Conservation (phyloP, 1,140 invertebrate genomes). For the Pseudomyrmex pallidus region DNA sequence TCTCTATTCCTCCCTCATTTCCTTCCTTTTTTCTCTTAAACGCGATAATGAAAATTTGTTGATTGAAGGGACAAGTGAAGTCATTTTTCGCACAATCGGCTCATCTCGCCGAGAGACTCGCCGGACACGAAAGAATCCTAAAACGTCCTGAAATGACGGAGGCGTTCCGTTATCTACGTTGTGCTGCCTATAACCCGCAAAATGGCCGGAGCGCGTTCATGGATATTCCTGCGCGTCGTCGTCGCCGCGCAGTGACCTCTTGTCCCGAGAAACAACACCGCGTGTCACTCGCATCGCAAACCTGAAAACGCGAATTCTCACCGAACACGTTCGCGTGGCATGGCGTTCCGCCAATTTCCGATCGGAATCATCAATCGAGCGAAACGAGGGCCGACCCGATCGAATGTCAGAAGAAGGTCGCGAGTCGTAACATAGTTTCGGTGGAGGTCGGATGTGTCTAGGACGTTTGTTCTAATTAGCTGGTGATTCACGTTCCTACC, state of each 20-base stretch:
- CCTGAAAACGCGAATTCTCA: not conserved
- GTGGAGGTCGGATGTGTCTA: slow-evolving; percentile 49
- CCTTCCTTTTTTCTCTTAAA: not conserved
- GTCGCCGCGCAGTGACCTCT: slow-evolving; percentile 57
- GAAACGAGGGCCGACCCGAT: not conserved
- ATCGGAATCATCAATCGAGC: slow-evolving; percentile 13
- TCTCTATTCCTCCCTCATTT: too few species aligned
- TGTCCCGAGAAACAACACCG: slow-evolving; percentile 31
- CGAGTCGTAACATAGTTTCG: slow-evolving; percentile 46
- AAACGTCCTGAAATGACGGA: slow-evolving; percentile 13
- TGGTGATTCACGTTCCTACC: not conserved
- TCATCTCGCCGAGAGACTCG: not conserved
- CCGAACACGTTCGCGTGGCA: not conserved
- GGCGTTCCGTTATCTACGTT: slow-evolving; percentile 42
- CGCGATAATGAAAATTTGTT: not conserved
- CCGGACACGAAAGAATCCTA: not conserved
- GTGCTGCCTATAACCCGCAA: slow-evolving; percentile 57
- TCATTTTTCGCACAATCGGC: not conserved
- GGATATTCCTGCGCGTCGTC: slow-evolving; percentile 59
- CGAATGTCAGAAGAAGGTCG: slow-evolving; percentile 48
- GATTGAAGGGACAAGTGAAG: not conserved
- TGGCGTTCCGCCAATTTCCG: not conserved
- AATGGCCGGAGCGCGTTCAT: slow-evolving; percentile 66
- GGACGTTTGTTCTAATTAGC: not conserved
- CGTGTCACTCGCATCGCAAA: slow-evolving; percentile 23